Evolutionary conservation across 1,140 invertebrate genomes (phyloP).

Genomic region (Saccostrea cuccullata): DNA sequence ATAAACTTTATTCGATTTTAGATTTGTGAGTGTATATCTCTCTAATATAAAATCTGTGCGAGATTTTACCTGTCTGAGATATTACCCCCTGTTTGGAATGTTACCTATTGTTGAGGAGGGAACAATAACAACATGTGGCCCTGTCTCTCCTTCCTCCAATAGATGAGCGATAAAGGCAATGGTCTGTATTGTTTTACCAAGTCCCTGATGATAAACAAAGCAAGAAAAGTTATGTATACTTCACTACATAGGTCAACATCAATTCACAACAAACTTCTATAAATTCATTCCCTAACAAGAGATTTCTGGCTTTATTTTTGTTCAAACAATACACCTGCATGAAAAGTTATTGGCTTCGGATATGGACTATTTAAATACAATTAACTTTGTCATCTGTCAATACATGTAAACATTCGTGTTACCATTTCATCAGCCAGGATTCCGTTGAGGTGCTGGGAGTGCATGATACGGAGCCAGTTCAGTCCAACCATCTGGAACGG

Average conservation of each 20-base stretch:
- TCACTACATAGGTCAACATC: not conserved
- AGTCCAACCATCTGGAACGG: conserved; percentile 95
- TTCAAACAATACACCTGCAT: too few species aligned
- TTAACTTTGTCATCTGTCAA: too few species aligned
- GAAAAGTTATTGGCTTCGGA: too few species aligned
- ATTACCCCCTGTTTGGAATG: too few species aligned
- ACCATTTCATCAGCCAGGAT: conserved; percentile 95
- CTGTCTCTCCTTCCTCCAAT: conserved; percentile 85
- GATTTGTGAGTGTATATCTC: too few species aligned
- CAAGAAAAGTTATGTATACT: not conserved
- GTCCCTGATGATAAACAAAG: conserved; percentile 81
- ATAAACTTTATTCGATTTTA: too few species aligned
- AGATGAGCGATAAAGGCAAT: conserved; percentile 91
- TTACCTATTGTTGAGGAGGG: conserved; percentile 92
- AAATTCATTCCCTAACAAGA: too few species aligned
- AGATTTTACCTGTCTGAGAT: too few species aligned
- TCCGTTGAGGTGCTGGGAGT: conserved; percentile 93
- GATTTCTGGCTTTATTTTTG: too few species aligned
- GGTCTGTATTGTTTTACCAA: conserved; percentile 93
- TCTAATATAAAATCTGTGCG: too few species aligned
- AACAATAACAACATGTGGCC: conserved; percentile 92
- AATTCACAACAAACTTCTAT: not conserved
- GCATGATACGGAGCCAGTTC: conserved; percentile 95
- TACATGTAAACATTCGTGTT: not conserved
- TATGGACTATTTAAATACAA: too few species aligned